Base-by-base conservation (phyloP, 2,888 invertebrate species). In the Zygaena filipendulae region DNA sequence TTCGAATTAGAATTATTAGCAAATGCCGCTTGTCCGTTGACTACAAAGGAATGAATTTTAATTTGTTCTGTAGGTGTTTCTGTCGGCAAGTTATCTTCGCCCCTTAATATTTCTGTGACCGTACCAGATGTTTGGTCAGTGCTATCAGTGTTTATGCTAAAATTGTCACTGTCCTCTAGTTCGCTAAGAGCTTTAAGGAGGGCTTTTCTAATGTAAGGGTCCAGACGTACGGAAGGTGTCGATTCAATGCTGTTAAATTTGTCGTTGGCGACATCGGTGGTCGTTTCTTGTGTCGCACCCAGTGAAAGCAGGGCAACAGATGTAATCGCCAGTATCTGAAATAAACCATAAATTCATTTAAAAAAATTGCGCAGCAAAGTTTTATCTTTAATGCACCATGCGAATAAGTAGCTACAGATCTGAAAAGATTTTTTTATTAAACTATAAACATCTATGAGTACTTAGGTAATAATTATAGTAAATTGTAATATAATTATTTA, bases 121-220 rank as follows among this genome's bases (percentile, higher is more conserved):
- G 46, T 38, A 2, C 51, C 52, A 5, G 60, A 53, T 10, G 53
- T 47, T 7, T 46, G 51, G 20, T 63, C 63, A 2, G 50, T 52
- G 1, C 49, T 53, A 11, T 81, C 81, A 10, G 64, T 54, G 25
- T 74, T 82, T 3, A 79, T 74, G 9, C 83, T 83, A 11, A 52
- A 33, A 26, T 51, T 58, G 11, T 57, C 64, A 38, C 84, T 86
- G 38, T 85, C 83, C 62, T 92, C 91, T 25, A 92, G 68, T 47
- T 91, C 90, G 27, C 85, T 87, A 3, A 92, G 75, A 7, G 91
- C 92, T 64, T 86, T 87, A 3, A 92, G 68, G 21, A 92, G 67
- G 1, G 91, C 92, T 59, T 86, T 85, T 9, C 91, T 80, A 16
- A 92, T 83, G 38, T 87, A 88, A 23, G 87, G 86, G 57, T 91